Evolutionary conservation across 2,113 vertebrate genomes (phyloP).

Genomic region (Salvelinus alpinus): DNA sequence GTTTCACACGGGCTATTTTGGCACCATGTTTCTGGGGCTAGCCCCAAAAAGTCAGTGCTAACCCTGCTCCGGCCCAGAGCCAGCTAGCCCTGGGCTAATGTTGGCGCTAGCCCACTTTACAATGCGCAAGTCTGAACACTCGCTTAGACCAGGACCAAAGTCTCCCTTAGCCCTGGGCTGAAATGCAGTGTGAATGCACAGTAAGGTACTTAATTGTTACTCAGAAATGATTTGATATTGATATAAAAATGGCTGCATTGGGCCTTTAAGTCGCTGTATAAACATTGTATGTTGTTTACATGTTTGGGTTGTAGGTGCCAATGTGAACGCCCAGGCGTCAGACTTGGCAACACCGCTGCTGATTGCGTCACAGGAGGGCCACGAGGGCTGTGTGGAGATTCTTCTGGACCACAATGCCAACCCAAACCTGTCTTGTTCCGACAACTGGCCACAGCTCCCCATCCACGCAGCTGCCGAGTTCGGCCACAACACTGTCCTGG

Average conservation of each 20-base stretch:
- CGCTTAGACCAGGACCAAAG: too few species aligned
- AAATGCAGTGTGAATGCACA: background rate
- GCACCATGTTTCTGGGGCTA: too few species aligned
- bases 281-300: background rate
- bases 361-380: constrained; percentile 95
- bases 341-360: constrained; percentile 90
- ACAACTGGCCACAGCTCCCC: constrained; percentile 85
- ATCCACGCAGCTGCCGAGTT: constrained; percentile 92
- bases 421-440: constrained; percentile 84
- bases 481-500: constrained; percentile 78
- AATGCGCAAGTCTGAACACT: too few species aligned
- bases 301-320: constrained; percentile 76
- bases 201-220: too few species aligned
- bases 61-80: too few species aligned
- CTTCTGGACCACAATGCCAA: constrained; percentile 82
- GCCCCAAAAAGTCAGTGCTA: too few species aligned
- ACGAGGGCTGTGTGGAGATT: constrained; percentile 78
- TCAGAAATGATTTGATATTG: too few species aligned
- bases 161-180: too few species aligned
- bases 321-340: constrained; percentile 83
- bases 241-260: too few species aligned
- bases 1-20: too few species aligned
- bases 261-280: background rate
- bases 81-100: too few species aligned
- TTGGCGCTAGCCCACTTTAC: too few species aligned